Percentiles rank a stretch among this genome's conserved stretches.
Evolutionary conservation across 2,113 vertebrate species (phyloP).

Genomic region (Caranx melampygus): DNA sequence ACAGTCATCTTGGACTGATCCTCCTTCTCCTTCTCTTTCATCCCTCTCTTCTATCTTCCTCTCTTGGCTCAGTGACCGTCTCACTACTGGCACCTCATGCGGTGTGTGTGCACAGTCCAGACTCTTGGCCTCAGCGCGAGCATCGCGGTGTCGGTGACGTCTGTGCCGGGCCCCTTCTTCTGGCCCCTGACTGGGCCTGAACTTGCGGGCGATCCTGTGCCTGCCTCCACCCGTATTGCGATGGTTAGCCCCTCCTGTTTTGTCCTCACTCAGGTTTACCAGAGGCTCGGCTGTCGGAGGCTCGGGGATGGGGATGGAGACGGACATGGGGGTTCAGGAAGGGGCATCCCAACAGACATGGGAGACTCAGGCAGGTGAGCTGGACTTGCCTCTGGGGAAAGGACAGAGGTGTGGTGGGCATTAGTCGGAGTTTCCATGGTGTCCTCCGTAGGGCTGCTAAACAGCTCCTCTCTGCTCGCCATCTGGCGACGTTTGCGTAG

Average conservation of each 20-base stretch:
- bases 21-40: constrained; percentile 68
- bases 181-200: constrained; percentile 82
- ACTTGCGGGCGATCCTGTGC: constrained; percentile 87
- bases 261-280: constrained; percentile 80
- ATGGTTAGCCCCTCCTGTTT: constrained; percentile 75
- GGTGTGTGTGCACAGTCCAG: constrained; percentile 61
- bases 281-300: constrained; percentile 75
- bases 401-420: constrained; percentile 51
- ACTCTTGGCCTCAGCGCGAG: constrained; percentile 85
- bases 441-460: constrained; percentile 81
- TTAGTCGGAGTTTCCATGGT: constrained; percentile 74
- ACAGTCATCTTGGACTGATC: constrained; percentile 52
- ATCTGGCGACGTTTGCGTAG: constrained; percentile 94
- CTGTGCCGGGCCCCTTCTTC: constrained; percentile 87
- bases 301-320: constrained; percentile 80
- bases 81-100: constrained; percentile 77
- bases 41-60: constrained; percentile 83
- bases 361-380: constrained; percentile 80
- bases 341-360: constrained; percentile 82
- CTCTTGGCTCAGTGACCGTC: constrained; percentile 88
- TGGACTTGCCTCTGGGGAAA: constrained; percentile 76
- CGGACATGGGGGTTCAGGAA: constrained; percentile 82
- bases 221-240: constrained; percentile 84
- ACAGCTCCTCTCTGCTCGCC: constrained; percentile 96
- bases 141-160: constrained; percentile 88